phyloP scores from a whole-genome alignment of 1,140 invertebrate species.

The Caerostris darwini region DNA sequence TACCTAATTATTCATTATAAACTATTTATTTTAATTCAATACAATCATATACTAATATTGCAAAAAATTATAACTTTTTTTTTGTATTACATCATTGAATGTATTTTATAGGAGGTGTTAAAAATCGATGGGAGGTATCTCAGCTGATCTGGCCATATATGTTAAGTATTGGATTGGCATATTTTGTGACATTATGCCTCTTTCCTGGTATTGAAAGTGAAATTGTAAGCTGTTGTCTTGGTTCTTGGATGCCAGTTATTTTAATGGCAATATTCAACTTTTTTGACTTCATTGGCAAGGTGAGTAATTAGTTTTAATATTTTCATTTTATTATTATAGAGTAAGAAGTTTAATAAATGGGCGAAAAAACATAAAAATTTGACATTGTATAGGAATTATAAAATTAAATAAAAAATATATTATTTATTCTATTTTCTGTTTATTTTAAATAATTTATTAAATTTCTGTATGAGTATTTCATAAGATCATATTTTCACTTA shows the following conservation, averaged over 20 bases:
- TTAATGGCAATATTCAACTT: slow-evolving; percentile 94
- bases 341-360: too few species aligned
- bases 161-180: slow-evolving; percentile 91
- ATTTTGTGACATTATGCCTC: slow-evolving; percentile 92
- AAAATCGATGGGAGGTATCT: slow-evolving; percentile 88
- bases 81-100: too few species aligned
- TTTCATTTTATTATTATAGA: not conserved
- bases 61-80: too few species aligned
- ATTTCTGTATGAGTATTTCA: too few species aligned
- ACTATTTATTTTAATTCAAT: too few species aligned
- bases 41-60: too few species aligned
- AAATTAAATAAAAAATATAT: not conserved
- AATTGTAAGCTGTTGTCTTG: slow-evolving; percentile 90
- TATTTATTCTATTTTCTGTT: slow-evolving; percentile 37
- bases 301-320: slow-evolving; percentile 80
- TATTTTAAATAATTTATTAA: too few species aligned
- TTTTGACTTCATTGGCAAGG: slow-evolving; percentile 92
- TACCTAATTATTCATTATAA: too few species aligned
- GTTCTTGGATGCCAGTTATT: slow-evolving; percentile 94
- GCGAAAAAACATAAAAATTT: too few species aligned
- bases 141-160: slow-evolving; percentile 93
- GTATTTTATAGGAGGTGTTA: slow-evolving; percentile 85
- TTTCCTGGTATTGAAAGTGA: slow-evolving; percentile 95
- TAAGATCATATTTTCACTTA: too few species aligned
- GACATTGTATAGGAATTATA: not conserved